These are phyloP conservation scores for Ferrisia virgata DNA, from an alignment of 2,888 invertebrate genomes.

Conservation along the genomic window DNA sequence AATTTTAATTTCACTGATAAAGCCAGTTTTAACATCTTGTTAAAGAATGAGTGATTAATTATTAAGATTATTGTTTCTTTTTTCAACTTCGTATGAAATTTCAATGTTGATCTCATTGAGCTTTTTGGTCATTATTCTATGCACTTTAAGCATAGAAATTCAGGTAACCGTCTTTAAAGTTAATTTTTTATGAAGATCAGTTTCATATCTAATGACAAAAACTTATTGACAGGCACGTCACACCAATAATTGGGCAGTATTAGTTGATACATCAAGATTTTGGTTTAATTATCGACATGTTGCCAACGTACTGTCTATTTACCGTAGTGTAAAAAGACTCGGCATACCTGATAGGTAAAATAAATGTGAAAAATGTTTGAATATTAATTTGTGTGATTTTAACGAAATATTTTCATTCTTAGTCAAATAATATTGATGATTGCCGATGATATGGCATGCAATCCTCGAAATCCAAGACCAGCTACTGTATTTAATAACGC, in stretches of 20 bases:
- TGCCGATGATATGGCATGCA: constrained; percentile 99
- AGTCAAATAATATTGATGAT: constrained; percentile 98
- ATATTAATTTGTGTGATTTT: background rate
- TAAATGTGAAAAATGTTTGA: background rate
- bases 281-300: constrained; percentile 99
- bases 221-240: constrained; percentile 57
- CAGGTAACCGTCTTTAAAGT: background rate
- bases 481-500: constrained; percentile 98
- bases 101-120: background rate
- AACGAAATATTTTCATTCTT: constrained; percentile 10
- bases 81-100: background rate
- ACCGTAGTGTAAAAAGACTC: constrained; percentile 93
- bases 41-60: background rate
- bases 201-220: background rate
- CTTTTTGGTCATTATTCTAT: background rate
- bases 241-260: constrained; percentile 98
- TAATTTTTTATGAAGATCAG: background rate
- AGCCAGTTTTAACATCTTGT: background rate
- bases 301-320: constrained; percentile 96
- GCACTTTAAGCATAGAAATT: background rate
- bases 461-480: constrained; percentile 93
- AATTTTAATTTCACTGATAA: background rate
- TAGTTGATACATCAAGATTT: constrained; percentile 97
- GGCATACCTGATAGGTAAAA: constrained; percentile 94
- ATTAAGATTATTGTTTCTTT: background rate